Conservation (phyloP, 2,888 invertebrate species). For the Drosophila borborema region DNA sequence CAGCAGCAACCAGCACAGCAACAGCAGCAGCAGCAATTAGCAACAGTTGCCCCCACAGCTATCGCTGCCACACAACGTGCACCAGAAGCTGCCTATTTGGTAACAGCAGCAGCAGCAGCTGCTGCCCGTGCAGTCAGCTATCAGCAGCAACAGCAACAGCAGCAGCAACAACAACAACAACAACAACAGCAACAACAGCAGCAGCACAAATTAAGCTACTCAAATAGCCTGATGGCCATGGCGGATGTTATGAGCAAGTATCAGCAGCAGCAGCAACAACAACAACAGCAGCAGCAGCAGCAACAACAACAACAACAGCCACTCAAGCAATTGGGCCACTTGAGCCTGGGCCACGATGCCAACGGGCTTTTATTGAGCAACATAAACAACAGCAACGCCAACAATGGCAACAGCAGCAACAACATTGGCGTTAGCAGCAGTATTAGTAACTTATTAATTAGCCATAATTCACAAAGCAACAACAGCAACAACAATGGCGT, state of each 20-base stretch:
- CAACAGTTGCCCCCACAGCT: conserved; percentile 27
- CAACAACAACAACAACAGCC: conserved; percentile 42
- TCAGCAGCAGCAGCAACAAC: conserved; percentile 46
- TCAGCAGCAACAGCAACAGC: conserved; percentile 52
- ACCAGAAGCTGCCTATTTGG: conserved; percentile 49
- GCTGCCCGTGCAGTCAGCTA: conserved; percentile 47
- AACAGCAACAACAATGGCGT: conserved; percentile 17
- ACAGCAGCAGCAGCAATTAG: conserved; percentile 29
- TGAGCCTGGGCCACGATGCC: conserved; percentile 51
- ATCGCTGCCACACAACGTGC: conserved; percentile 25
- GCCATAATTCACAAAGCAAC: conserved; percentile 77
- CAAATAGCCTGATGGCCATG: conserved; percentile 69
- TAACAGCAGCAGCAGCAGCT: conserved; percentile 48
- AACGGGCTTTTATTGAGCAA: conserved; percentile 61
- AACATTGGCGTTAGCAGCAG: conserved; percentile 76
- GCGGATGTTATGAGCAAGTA: conserved; percentile 67
- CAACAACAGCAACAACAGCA: conserved; percentile 66
- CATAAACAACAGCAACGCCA: conserved; percentile 33
- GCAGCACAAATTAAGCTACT: conserved; percentile 50
- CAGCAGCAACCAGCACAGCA: conserved; percentile 30
- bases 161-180: conserved; percentile 44
- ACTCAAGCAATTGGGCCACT: conserved; percentile 47
- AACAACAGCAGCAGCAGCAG: conserved; percentile 58
- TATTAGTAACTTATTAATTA: conserved; percentile 83
- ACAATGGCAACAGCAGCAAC: conserved; percentile 33